Evolutionary conservation across 2,113 vertebrate genomes (phyloP).

Genomic region (Heteronetta atricapilla): DNA sequence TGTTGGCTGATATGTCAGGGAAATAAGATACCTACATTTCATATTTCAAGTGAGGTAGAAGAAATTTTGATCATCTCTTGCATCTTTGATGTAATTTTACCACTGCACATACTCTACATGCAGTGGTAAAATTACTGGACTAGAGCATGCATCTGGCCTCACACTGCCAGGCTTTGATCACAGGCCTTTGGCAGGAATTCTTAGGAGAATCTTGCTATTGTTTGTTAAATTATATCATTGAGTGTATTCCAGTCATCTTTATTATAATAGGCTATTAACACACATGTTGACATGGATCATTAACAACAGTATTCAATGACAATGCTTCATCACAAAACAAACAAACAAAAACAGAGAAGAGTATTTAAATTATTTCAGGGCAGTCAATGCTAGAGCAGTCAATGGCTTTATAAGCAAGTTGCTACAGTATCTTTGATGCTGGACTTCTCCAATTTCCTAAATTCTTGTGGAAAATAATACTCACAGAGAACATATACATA

Average conservation of each 20-base stretch:
- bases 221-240: neutral
- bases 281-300: neutral
- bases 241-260: neutral
- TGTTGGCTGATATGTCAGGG: neutral
- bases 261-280: neutral
- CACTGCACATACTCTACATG: fast-evolving
- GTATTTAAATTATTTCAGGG: neutral
- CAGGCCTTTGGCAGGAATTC: neutral
- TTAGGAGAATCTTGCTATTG: neutral
- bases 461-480: neutral
- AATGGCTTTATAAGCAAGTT: neutral
- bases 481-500: neutral
- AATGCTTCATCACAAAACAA: neutral
- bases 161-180: neutral
- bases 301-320: neutral
- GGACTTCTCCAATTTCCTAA: neutral
- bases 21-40: neutral
- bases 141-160: neutral
- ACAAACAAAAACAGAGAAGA: neutral
- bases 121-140: neutral
- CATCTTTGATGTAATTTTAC: neutral
- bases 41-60: neutral
- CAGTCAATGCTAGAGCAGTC: neutral
- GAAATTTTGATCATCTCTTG: too few relatives aligned
- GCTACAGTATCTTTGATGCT: neutral